These are phyloP conservation scores for Pan paniscus DNA, from an alignment of 2,113 vertebrate species.

Conservation along the genomic window DNA sequence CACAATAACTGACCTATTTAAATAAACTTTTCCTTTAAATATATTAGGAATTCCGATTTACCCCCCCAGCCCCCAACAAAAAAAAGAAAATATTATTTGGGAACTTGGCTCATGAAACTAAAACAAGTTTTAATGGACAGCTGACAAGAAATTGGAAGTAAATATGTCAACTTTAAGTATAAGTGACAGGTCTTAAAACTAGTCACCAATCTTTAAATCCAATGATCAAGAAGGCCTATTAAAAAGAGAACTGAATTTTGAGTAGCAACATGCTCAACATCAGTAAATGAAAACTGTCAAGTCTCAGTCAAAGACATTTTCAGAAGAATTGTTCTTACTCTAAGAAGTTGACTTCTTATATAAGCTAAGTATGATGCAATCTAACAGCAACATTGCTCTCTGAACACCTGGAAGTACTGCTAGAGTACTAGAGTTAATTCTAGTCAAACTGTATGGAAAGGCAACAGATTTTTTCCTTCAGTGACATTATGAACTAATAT, in stretches of 20 bases:
- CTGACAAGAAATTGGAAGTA: neutral
- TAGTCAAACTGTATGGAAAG: slow-evolving; percentile 30
- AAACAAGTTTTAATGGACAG: slow-evolving; percentile 24
- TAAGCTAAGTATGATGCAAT: slow-evolving; percentile 12
- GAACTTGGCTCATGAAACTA: slow-evolving; percentile 29
- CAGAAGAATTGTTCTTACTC: neutral
- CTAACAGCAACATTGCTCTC: neutral
- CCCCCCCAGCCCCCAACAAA: rapidly evolving
- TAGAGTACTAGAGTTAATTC: neutral
- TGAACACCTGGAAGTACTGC: neutral
- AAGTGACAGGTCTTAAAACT: slow-evolving; percentile 10
- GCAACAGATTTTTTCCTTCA: neutral
- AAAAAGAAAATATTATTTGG: slow-evolving; percentile 11
- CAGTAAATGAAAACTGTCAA: slow-evolving; percentile 29
- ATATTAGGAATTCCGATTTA: slow-evolving; percentile 14
- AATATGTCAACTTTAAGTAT: slow-evolving; percentile 5
- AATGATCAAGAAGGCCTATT: neutral
- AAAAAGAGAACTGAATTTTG: slow-evolving; percentile 1
- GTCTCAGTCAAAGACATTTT: neutral
- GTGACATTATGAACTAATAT: slow-evolving; percentile 19
- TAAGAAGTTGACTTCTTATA: neutral
- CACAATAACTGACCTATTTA: slow-evolving; percentile 35
- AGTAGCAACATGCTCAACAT: slow-evolving; percentile 4
- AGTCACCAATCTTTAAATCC: neutral
- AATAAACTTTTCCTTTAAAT: slow-evolving; percentile 38